Conservation (phyloP, 2,797 vertebrate genomes). For the Etheostoma perlongum region DNA sequence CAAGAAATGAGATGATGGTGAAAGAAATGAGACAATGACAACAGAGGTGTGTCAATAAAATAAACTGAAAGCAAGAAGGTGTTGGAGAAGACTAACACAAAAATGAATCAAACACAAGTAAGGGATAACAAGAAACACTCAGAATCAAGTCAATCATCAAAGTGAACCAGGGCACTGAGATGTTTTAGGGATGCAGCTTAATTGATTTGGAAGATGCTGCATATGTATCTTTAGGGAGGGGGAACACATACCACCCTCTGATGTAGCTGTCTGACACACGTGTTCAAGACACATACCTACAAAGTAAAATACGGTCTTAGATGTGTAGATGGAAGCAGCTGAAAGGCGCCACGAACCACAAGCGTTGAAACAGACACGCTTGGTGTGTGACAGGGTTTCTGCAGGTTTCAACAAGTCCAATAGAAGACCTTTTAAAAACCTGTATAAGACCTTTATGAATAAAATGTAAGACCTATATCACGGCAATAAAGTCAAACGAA, state of each 20-base stretch:
- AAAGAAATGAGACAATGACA: conserved; percentile 31
- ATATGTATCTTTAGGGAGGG: accelerated
- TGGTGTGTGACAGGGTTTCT: no score
- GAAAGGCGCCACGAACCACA: no score
- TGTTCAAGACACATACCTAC: neutral
- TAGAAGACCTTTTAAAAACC: no score
- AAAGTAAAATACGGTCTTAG: neutral
- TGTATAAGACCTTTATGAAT: no score
- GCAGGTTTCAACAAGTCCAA: no score
- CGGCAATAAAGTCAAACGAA: no score
- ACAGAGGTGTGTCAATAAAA: conserved; percentile 32
- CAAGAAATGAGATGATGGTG: conserved; percentile 47
- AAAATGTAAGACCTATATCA: no score
- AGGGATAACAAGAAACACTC: neutral
- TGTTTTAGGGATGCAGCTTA: neutral
- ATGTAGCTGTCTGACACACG: neutral
- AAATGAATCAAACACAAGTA: conserved; percentile 37
- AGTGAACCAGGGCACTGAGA: neutral
- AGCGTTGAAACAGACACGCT: no score
- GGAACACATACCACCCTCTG: neutral
- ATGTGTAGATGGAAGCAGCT: no score
- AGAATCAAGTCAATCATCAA: neutral
- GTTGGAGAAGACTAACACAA: conserved; percentile 17
- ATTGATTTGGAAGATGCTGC: no score
- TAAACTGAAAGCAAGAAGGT: conserved; percentile 8